Evolutionary conservation across 2,888 invertebrate genomes (phyloP).

Genomic region (Trisateles emortualis): DNA sequence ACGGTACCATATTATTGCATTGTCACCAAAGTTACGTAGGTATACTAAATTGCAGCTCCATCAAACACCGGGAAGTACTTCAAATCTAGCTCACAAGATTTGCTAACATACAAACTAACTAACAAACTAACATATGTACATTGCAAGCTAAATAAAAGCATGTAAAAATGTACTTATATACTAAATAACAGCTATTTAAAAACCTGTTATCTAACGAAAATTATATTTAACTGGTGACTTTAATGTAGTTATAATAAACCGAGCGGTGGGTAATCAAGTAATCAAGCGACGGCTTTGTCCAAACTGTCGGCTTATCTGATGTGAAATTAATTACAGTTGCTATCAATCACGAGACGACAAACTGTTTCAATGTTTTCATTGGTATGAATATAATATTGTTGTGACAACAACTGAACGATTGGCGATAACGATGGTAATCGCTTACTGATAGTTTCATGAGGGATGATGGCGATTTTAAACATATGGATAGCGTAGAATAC

Average conservation of each 20-base stretch:
- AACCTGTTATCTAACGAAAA: conserved; percentile 7
- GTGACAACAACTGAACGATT: conserved; percentile 33
- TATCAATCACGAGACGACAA: conserved; percentile 65
- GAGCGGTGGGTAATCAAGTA: conserved; percentile 60
- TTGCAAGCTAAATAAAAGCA: too few species aligned
- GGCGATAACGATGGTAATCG: conserved; percentile 16
- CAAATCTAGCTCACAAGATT: too few species aligned
- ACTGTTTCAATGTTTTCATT: conserved; percentile 43
- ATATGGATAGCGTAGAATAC: not conserved
- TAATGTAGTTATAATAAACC: conserved; percentile 51
- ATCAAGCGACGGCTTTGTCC: conserved; percentile 61
- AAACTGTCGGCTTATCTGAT: conserved; percentile 73
- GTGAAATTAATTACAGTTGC: conserved; percentile 70
- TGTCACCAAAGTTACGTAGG: too few species aligned
- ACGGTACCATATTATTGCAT: too few species aligned
- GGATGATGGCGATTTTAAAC: not conserved
- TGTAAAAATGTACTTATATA: too few species aligned
- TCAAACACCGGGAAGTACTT: too few species aligned
- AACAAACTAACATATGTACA: too few species aligned
- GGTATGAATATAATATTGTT: conserved; percentile 28
- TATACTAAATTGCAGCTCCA: too few species aligned
- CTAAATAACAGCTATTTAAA: conserved; percentile 9
- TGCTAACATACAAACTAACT: too few species aligned
- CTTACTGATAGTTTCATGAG: not conserved
- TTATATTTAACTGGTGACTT: conserved; percentile 20